A percentile compares a stretch with the other conserved stretches of the same genome.
phyloP scores from a whole-genome alignment of 2,113 vertebrate species.

The Myodes glareolus region DNA sequence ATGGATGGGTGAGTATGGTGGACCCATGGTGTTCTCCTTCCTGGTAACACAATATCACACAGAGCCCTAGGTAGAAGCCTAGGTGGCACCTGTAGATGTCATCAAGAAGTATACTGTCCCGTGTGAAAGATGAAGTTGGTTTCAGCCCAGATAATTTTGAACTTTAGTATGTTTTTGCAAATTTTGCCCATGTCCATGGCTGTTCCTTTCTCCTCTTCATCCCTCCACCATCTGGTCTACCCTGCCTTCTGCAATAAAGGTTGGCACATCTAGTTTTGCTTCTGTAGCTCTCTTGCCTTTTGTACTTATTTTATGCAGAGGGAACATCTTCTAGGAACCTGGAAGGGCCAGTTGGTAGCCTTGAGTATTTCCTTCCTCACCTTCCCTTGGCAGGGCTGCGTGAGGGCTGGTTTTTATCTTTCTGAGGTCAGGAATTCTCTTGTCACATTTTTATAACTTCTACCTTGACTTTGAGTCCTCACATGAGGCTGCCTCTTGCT shows the following conservation, averaged over 20 bases:
- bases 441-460: neutral
- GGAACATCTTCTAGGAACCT: neutral
- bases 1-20: accelerated
- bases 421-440: neutral
- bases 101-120: neutral
- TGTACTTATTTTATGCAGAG: neutral
- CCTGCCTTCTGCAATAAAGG: neutral
- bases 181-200: neutral
- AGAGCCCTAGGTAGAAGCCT: neutral
- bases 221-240: neutral
- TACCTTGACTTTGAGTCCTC: accelerated
- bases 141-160: neutral
- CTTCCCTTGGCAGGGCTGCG: neutral
- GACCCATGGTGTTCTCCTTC: accelerated
- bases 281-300: neutral
- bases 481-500: neutral
- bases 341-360: too few relatives aligned
- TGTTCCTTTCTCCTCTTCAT: neutral
- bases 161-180: neutral
- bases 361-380: accelerated
- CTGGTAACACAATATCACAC: neutral
- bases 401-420: neutral
- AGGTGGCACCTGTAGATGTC: neutral
- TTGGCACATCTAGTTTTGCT: neutral
- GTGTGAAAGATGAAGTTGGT: neutral